phyloP scores from a whole-genome alignment of 2,888 invertebrate genomes.

The Deroplatys truncata region DNA sequence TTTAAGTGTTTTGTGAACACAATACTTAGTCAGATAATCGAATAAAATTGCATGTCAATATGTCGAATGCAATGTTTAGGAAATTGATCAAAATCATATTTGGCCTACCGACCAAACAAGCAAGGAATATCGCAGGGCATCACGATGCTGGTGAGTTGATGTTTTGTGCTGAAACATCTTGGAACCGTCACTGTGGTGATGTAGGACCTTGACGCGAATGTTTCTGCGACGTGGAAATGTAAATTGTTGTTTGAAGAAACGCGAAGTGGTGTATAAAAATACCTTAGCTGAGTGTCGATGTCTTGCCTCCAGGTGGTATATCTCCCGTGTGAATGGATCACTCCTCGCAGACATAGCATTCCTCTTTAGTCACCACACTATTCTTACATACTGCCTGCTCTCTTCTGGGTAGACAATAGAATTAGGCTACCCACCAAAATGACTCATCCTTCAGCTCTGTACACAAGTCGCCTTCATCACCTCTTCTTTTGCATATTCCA shows the following conservation, averaged over 20 bases:
- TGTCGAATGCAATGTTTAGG: too few species aligned
- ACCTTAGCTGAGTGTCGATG: background rate
- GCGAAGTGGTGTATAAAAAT: background rate
- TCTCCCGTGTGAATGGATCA: background rate
- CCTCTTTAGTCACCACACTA: background rate
- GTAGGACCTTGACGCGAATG: background rate
- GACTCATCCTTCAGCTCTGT: background rate
- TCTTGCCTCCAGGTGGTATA: background rate
- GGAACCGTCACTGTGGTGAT: background rate
- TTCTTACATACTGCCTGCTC: background rate
- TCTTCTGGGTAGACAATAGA: background rate
- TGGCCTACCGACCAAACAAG: too few species aligned
- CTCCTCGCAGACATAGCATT: background rate
- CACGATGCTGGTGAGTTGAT: too few species aligned
- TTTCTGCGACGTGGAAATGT: background rate
- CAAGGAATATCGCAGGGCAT: too few species aligned
- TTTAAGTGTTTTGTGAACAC: too few species aligned
- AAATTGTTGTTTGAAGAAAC: background rate
- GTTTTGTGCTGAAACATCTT: background rate
- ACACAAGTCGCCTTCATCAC: background rate
- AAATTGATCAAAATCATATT: too few species aligned
- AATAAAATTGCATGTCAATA: too few species aligned
- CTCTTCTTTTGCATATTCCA: too few species aligned
- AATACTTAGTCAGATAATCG: too few species aligned
- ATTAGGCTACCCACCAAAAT: background rate